These are phyloP conservation scores for Harpalus rubripes DNA, from an alignment of 2,888 invertebrate species.

Conservation along the genomic window DNA sequence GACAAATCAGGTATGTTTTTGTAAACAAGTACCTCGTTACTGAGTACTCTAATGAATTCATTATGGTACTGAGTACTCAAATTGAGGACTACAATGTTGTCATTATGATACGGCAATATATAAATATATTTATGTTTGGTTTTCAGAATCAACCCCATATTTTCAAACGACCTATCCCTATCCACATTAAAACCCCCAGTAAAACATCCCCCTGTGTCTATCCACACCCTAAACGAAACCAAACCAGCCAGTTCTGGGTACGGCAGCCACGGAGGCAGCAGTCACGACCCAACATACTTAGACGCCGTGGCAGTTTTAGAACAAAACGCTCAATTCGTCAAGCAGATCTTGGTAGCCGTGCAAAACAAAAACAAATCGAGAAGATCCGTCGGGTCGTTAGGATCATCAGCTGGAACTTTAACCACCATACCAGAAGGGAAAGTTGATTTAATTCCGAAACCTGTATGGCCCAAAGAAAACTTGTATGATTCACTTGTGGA, in stretches of 20 bases:
- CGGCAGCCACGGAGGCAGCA: constrained; percentile 73
- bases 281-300: constrained; percentile 71
- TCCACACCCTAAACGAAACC: constrained; percentile 33
- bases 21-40: no score
- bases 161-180: constrained; percentile 72
- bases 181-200: constrained; percentile 30
- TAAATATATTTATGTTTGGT: no score
- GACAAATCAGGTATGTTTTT: no score
- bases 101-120: no score
- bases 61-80: no score
- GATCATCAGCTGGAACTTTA: constrained; percentile 73
- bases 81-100: no score
- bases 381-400: constrained; percentile 67
- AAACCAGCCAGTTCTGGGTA: constrained; percentile 75
- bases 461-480: constrained; percentile 76
- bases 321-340: constrained; percentile 76
- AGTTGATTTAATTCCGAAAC: constrained; percentile 76
- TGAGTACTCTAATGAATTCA: no score
- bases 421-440: constrained; percentile 78
- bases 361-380: constrained; percentile 72
- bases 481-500: constrained; percentile 76
- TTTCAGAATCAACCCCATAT: constrained; percentile 76
- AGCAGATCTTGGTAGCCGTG: constrained; percentile 74
- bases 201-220: constrained; percentile 60
- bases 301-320: constrained; percentile 74